These are phyloP conservation scores for Theristicus caerulescens DNA, from an alignment of 2,113 vertebrate species.

Conservation along the genomic window DNA sequence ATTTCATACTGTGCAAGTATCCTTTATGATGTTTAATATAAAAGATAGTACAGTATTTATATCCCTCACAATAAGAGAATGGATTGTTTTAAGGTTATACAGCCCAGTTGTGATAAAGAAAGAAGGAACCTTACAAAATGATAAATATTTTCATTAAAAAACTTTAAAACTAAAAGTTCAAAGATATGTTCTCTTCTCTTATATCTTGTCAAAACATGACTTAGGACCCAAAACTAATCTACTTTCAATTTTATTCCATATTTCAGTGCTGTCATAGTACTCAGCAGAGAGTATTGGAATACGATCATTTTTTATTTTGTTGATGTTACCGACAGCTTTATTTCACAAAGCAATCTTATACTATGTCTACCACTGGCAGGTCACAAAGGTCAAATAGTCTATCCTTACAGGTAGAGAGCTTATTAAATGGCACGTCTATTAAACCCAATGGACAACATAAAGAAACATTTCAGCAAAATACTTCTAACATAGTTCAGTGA, in stretches of 20 bases:
- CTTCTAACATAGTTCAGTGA: conserved; percentile 73
- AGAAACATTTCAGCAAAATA: conserved; percentile 77
- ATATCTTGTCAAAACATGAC: conserved; percentile 94
- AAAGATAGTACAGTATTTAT: conserved; percentile 78
- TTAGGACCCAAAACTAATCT: conserved; percentile 96
- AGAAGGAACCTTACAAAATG: conserved; percentile 80
- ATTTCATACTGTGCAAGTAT: neutral
- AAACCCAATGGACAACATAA: conserved; percentile 78
- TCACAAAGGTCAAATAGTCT: conserved; percentile 87
- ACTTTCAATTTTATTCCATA: conserved; percentile 97
- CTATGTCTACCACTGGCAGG: conserved; percentile 88
- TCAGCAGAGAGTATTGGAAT: conserved; percentile 84
- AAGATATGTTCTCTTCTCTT: conserved; percentile 77
- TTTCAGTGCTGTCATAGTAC: conserved; percentile 92
- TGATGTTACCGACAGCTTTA: conserved; percentile 98
- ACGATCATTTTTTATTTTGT: conserved; percentile 94
- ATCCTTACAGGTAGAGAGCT: conserved; percentile 82
- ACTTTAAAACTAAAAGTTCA: conserved; percentile 86
- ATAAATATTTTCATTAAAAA: conserved; percentile 88
- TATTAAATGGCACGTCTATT: conserved; percentile 79
- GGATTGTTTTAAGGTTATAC: conserved; percentile 80
- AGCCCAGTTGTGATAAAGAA: conserved; percentile 74
- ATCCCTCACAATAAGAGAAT: conserved; percentile 73
- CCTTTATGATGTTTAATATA: conserved; percentile 75
- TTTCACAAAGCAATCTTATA: conserved; percentile 98